phyloP scores from a whole-genome alignment of 37 sponge, comb jelly and placozoan genomes.

The Beroe forskalii region DNA sequence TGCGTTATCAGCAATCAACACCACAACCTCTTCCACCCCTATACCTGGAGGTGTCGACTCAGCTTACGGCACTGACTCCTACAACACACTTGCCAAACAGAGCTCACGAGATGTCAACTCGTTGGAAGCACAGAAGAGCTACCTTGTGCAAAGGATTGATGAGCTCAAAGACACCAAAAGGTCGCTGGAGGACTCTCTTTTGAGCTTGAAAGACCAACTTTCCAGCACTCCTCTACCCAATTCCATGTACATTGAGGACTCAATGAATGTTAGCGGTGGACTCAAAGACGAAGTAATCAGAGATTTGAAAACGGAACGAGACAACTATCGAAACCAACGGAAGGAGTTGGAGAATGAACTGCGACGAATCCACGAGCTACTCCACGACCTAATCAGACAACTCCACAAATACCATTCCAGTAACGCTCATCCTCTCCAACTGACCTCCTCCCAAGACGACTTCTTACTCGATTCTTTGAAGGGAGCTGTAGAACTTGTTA shows the following conservation, averaged over 20 bases:
- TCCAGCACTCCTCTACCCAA: slow-evolving; percentile 2
- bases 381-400: slow-evolving; percentile 45
- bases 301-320: slow-evolving; percentile 13
- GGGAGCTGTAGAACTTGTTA: slow-evolving; percentile 15
- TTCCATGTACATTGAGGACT: neutral
- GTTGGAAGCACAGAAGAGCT: neutral
- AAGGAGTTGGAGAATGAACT: slow-evolving; percentile 33
- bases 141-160: neutral
- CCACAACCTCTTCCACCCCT: neutral
- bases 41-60: neutral
- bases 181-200: slow-evolving; percentile 29
- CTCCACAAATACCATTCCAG: slow-evolving; percentile 10
- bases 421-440: neutral
- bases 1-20: neutral
- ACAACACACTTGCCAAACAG: neutral
- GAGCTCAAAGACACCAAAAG: slow-evolving; percentile 26
- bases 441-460: neutral
- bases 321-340: neutral
- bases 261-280: neutral
- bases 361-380: slow-evolving; percentile 4
- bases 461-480: slow-evolving; percentile 23
- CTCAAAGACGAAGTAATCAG: slow-evolving; percentile 17
- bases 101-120: neutral
- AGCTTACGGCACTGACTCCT: neutral
- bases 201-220: slow-evolving; percentile 45